Evolutionary conservation across 2,888 invertebrate species (phyloP), one percentile per base, ranked within the genome.

Genomic region (Lasioglossum marginatum): DNA sequence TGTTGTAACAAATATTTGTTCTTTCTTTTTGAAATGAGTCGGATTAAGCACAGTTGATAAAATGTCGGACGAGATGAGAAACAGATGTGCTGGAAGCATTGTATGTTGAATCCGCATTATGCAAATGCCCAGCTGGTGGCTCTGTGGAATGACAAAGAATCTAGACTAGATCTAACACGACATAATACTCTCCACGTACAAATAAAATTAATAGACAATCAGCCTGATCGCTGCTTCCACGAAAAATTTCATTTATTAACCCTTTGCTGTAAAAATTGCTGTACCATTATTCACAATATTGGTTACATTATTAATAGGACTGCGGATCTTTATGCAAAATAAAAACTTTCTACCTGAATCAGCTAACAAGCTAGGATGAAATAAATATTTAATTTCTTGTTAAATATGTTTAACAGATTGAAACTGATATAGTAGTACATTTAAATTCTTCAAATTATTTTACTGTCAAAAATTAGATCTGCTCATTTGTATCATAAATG

Each of bases 61-160:
- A 45, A 43, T 45, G 43, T 43, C 63, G 34, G 52, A 79, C 71
- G 19, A 60, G 48, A 76, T 34, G 76, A 73, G 45, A 31, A 84
- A 68, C 85, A 77, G 84, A 75, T 73, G 83, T 71, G 37, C 52
- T 27, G 19, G 10, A 66, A 23, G n/a, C n/a, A 60, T 60, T 75
- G 40, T 19, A 27, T 52, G 4, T 57, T n/a, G 12, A 12, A 45
- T 57, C n/a, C 31, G 40, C 48, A 48, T 80, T 84, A 74, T 57
- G 85, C 37, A 80, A 85, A 85, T 63, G 63, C 43, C 23, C 80
- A 80, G 76, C 48, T 60, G 84, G 57, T 60, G 34, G 23, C 34
- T 63, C 52, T 68, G 48, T 27, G 45, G 48, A 57, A 34, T 23
- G 72, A 40, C 57, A 43, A 16, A n/a, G 27, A 40, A 31, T 52